Evolutionary conservation across 1,140 invertebrate genomes (phyloP).

Genomic region (Chrysopa pallens): DNA sequence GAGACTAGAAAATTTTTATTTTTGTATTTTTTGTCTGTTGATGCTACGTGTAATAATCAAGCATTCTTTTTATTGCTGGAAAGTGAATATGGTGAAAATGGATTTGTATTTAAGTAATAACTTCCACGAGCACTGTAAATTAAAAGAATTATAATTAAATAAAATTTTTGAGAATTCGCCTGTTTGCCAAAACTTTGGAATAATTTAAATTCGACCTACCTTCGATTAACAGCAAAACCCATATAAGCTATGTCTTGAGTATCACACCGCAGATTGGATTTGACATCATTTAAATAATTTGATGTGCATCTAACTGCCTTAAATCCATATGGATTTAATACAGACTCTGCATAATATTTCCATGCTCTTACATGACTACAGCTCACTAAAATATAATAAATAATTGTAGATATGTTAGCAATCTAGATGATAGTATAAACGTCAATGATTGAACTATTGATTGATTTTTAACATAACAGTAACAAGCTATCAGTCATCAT

Average conservation of each 20-base stretch:
- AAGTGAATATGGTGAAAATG: background rate
- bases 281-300: conserved; percentile 20
- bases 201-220: no score
- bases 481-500: no score
- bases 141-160: background rate
- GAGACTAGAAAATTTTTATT: no score
- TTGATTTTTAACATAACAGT: no score
- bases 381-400: conserved; percentile 25
- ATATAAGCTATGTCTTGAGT: conserved; percentile 32
- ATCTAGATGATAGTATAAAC: conserved; percentile 1
- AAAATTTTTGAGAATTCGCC: background rate
- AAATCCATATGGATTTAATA: conserved; percentile 19
- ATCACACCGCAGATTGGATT: conserved; percentile 15
- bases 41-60: no score
- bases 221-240: conserved; percentile 29
- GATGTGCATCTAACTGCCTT: conserved; percentile 23
- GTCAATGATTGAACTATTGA: background rate
- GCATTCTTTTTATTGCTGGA: no score
- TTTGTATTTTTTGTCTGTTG: no score
- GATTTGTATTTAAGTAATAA: background rate
- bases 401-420: conserved; percentile 2
- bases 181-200: background rate
- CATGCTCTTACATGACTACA: conserved; percentile 47
- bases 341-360: conserved; percentile 36
- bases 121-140: background rate